phyloP scores from a whole-genome alignment of 1,140 invertebrate genomes.

The Platorchestia sp. region DNA sequence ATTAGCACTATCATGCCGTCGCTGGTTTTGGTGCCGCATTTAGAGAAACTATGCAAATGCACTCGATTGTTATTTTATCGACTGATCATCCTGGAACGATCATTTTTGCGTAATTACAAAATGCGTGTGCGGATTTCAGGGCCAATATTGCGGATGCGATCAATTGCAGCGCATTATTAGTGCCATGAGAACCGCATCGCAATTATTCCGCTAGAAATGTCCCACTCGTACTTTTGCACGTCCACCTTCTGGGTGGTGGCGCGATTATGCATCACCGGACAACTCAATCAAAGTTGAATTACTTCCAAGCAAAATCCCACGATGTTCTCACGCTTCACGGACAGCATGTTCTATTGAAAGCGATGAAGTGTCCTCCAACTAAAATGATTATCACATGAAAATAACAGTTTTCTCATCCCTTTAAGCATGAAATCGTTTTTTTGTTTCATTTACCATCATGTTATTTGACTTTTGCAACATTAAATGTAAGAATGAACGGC shows the following conservation, averaged over 20 bases:
- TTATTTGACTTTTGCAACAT: too few relatives aligned
- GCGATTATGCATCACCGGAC: background rate
- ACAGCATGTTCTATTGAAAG: background rate
- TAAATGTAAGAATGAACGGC: too few relatives aligned
- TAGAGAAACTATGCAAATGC: background rate
- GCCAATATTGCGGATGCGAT: background rate
- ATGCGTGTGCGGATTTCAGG: background rate
- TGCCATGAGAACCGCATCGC: background rate
- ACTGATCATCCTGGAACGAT: background rate
- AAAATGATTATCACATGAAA: background rate
- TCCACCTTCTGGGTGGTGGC: background rate
- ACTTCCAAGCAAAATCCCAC: background rate
- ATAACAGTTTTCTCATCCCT: background rate
- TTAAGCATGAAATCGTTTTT: background rate
- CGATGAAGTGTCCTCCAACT: background rate
- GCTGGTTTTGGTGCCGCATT: background rate
- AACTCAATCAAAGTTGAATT: background rate
- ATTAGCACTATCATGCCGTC: background rate
- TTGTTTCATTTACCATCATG: too few relatives aligned
- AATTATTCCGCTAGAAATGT: background rate
- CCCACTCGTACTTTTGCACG: background rate
- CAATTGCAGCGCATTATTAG: background rate
- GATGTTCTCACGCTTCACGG: background rate
- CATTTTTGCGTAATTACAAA: background rate
- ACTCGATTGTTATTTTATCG: background rate